These are phyloP conservation scores for Euwallacea similis DNA, from an alignment of 1,140 invertebrate genomes.

Conservation along the genomic window DNA sequence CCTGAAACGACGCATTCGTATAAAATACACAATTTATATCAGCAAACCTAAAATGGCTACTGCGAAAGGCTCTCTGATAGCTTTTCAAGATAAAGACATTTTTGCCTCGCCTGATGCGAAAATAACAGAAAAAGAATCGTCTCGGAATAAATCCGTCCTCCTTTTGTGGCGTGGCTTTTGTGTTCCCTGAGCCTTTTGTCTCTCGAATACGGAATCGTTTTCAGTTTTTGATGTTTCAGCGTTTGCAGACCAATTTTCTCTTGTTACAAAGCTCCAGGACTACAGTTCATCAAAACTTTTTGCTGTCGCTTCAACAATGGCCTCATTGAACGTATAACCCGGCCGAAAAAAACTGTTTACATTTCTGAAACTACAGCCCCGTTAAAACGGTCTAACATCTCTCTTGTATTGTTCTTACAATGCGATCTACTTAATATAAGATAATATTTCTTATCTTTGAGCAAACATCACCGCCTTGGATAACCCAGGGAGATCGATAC, in stretches of 20 bases:
- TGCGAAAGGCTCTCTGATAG: conserved; percentile 24
- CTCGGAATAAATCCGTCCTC: conserved; percentile 18
- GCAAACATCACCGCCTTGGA: conserved; percentile 11
- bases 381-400: conserved; percentile 4
- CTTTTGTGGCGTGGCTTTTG: conserved; percentile 16
- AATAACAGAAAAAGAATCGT: conserved; percentile 10
- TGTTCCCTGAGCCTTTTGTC: conserved; percentile 6
- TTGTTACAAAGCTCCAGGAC: too few relatives aligned
- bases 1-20: conserved; percentile 14
- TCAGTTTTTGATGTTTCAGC: neutral
- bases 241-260: too few relatives aligned
- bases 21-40: conserved; percentile 25
- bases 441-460: conserved; percentile 29
- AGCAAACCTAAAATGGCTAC: conserved; percentile 25
- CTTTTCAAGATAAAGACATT: conserved; percentile 26
- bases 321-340: too few relatives aligned
- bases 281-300: too few relatives aligned
- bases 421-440: conserved; percentile 15
- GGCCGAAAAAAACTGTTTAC: too few relatives aligned
- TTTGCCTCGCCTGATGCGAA: conserved; percentile 10
- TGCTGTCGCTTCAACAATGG: too few relatives aligned
- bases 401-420: conserved; percentile 10
- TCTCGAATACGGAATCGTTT: neutral
- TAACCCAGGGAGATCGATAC: conserved; percentile 19
- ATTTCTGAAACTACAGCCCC: too few relatives aligned